These are phyloP conservation scores for Berghia stephanieae DNA, from an alignment of 1,140 invertebrate species.

Conservation along the genomic window DNA sequence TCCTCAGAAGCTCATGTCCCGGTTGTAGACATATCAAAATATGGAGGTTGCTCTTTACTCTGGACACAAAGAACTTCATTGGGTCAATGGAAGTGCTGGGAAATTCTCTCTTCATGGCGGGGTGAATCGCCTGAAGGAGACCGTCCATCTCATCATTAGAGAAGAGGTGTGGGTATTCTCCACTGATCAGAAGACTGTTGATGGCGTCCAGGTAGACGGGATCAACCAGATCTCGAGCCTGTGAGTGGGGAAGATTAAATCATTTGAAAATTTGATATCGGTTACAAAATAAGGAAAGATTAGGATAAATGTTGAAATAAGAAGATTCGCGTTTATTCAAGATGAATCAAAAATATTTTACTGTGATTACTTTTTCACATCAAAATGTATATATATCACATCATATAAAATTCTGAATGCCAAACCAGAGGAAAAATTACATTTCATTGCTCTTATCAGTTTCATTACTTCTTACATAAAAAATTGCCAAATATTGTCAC, in stretches of 20 bases:
- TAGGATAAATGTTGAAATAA: no score
- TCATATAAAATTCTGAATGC: no score
- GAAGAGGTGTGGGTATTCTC: slow-evolving; percentile 66
- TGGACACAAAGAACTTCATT: slow-evolving; percentile 65
- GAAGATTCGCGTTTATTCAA: no score
- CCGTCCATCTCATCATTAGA: slow-evolving; percentile 67
- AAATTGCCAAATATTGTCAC: no score
- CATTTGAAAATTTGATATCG: no score
- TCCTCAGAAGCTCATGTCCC: slow-evolving; percentile 53
- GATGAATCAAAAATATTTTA: no score
- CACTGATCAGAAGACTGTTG: slow-evolving; percentile 64
- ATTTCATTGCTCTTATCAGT: no score
- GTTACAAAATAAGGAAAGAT: no score
- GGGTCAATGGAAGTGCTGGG: slow-evolving; percentile 61
- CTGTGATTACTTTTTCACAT: no score
- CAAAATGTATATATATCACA: no score
- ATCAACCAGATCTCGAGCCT: slow-evolving; percentile 62
- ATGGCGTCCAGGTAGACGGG: slow-evolving; percentile 64
- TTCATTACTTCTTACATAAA: no score
- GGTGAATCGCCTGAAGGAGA: slow-evolving; percentile 63
- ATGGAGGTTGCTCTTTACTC: slow-evolving; percentile 65
- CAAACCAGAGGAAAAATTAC: no score
- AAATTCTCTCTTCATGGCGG: slow-evolving; percentile 64
- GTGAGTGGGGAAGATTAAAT: not conserved
- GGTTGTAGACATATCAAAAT: slow-evolving; percentile 64